A percentile compares a stretch with the other conserved stretches of the same genome.
Evolutionary conservation across 2,888 invertebrate species (phyloP).

Genomic region (Melieria omissa): DNA sequence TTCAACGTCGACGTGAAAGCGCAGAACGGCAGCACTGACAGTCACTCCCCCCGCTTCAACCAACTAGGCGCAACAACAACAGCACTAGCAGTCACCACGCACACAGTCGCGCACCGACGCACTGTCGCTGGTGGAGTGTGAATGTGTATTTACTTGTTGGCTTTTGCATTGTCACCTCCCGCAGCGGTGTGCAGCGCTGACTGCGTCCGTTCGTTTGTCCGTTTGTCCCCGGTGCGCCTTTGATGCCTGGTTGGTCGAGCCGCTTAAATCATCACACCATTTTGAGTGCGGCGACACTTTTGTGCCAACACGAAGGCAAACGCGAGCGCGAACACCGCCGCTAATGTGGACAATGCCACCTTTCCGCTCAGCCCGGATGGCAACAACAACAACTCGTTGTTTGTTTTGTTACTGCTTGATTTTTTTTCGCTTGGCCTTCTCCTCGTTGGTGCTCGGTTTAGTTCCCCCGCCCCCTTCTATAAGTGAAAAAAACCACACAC

Average conservation of each 20-base stretch:
- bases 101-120: too few relatives aligned
- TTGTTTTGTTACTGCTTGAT: conserved; percentile 4
- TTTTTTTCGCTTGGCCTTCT: conserved; percentile 37
- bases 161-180: not conserved
- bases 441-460: conserved; percentile 9
- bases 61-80: not conserved
- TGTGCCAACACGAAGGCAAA: too few relatives aligned
- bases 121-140: conserved; percentile 3
- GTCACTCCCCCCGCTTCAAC: conserved; percentile 6
- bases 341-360: not conserved
- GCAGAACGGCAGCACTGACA: too few relatives aligned
- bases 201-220: conserved; percentile 39
- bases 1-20: not conserved
- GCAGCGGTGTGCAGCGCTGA: not conserved
- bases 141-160: conserved; percentile 26
- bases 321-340: not conserved
- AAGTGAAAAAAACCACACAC: not conserved
- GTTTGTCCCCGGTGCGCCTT: conserved; percentile 32
- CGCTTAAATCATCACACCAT: conserved; percentile 50
- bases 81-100: not conserved
- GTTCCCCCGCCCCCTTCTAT: not conserved
- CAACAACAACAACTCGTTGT: not conserved
- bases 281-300: conserved; percentile 41
- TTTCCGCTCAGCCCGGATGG: too few relatives aligned
- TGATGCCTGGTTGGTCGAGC: conserved; percentile 46